Evolutionary conservation across 2,888 invertebrate genomes (phyloP).

Genomic region (Uropetala carovei): DNA sequence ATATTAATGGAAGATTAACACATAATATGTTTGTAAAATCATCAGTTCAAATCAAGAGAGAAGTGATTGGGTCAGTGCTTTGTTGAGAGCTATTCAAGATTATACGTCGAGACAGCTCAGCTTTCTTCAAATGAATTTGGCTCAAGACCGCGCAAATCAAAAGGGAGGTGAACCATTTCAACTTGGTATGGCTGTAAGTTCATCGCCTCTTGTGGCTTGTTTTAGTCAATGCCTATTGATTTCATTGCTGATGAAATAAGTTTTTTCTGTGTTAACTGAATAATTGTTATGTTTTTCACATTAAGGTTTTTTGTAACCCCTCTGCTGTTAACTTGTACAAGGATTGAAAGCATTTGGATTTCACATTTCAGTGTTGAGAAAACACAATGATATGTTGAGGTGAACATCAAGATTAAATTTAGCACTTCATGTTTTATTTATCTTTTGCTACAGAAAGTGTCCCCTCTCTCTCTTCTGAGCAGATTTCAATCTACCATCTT

Average conservation of each 20-base stretch:
- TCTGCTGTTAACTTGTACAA: too few species aligned
- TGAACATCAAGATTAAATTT: too few species aligned
- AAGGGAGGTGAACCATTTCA: constrained; percentile 69
- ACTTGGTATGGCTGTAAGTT: constrained; percentile 73
- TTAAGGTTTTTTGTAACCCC: too few species aligned
- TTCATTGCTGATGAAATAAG: neutral
- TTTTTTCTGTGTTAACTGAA: neutral
- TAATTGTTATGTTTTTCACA: too few species aligned
- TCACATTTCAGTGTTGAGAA: too few species aligned
- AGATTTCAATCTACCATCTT: too few species aligned
- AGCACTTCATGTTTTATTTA: too few species aligned
- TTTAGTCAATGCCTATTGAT: neutral
- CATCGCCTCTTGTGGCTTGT: constrained; percentile 54
- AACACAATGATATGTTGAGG: too few species aligned
- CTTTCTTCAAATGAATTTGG: constrained; percentile 71
- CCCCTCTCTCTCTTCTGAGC: too few species aligned
- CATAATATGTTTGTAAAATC: neutral
- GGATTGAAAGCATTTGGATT: too few species aligned
- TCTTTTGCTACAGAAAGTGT: too few species aligned
- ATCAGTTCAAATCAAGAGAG: constrained; percentile 75
- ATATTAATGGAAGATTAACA: neutral
- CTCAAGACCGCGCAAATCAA: constrained; percentile 61
- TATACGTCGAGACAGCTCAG: constrained; percentile 75
- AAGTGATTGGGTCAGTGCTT: constrained; percentile 76
- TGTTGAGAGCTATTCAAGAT: constrained; percentile 75